Percentiles rank a stretch among this genome's conserved stretches.
These are phyloP conservation scores for Trinorchestia longiramus DNA, from an alignment of 1,140 invertebrate species.

Conservation along the genomic window DNA sequence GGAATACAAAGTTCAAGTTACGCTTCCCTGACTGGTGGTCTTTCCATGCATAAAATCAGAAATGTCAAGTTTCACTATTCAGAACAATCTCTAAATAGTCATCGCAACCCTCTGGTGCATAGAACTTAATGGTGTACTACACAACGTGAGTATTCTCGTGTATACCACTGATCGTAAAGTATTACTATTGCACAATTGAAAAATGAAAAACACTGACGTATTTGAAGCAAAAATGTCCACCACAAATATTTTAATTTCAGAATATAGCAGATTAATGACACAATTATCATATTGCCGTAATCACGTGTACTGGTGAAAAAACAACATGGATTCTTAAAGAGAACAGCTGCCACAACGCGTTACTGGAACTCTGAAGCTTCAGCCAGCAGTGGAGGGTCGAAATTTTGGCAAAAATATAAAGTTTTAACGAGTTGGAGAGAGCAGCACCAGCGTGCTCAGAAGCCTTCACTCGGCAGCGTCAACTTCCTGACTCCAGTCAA, in stretches of 20 bases:
- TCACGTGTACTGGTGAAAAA: no score
- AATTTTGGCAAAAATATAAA: neutral
- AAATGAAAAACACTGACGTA: no score
- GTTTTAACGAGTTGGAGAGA: slow-evolving; percentile 15
- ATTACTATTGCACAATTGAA: no score
- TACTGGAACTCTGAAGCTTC: neutral
- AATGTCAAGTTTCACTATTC: neutral
- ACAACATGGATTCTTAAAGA: neutral
- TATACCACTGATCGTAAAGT: no score
- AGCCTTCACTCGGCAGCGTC: neutral
- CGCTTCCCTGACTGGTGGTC: neutral
- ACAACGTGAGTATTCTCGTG: no score
- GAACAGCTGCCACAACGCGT: neutral
- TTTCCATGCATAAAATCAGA: neutral
- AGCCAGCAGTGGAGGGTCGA: neutral
- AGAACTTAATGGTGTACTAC: no score
- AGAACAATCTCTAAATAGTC: no score
- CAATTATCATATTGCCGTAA: neutral
- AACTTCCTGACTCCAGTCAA: neutral
- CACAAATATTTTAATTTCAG: neutral
- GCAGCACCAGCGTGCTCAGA: neutral
- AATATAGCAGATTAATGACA: neutral
- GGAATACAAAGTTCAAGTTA: neutral
- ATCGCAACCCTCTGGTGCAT: no score
- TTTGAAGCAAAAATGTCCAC: no score